A percentile compares a stretch with the other conserved stretches of the same genome.
Evolutionary conservation across 2,113 vertebrate species (phyloP).

Genomic region (Megaleporinus macrocephalus): DNA sequence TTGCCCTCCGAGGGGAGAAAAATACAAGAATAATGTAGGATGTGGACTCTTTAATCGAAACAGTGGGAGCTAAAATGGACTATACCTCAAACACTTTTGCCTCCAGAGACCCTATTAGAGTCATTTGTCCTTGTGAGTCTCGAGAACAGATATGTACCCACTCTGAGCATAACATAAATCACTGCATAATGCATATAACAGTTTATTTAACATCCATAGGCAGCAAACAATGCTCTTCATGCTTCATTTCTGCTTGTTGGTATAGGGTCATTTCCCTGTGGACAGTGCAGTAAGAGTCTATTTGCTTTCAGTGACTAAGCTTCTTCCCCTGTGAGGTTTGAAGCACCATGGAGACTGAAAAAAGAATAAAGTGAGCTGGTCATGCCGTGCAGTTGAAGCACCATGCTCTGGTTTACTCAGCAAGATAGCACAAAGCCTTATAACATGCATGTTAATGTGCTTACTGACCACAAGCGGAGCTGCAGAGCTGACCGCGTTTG

Average conservation of each 20-base stretch:
- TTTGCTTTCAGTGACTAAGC: slow-evolving; percentile 10
- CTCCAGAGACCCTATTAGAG: slow-evolving; percentile 1
- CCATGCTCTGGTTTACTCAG: slow-evolving; percentile 19
- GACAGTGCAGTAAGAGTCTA: background rate
- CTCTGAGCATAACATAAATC: background rate
- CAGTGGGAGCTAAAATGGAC: background rate
- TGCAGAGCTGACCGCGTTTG: slow-evolving; percentile 12
- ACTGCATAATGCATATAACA: background rate
- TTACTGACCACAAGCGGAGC: slow-evolving; percentile 21
- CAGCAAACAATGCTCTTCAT: background rate
- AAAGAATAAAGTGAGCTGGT: background rate
- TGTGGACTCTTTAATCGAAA: background rate
- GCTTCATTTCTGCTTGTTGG: background rate
- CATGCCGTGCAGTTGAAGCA: slow-evolving; percentile 10
- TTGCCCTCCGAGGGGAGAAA: background rate
- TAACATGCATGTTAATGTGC: slow-evolving; percentile 22
- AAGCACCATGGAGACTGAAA: background rate
- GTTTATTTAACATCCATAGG: slow-evolving; percentile 15
- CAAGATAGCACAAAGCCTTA: background rate
- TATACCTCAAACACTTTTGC: background rate
- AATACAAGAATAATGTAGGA: background rate
- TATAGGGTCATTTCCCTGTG: slow-evolving; percentile 10
- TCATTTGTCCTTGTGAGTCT: background rate
- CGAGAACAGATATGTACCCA: background rate
- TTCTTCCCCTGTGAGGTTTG: slow-evolving; percentile 18